Percentiles rank a stretch among this genome's conserved stretches.
Conservation (phyloP, 1,140 invertebrate genomes). For the Trichoplusia ni region DNA sequence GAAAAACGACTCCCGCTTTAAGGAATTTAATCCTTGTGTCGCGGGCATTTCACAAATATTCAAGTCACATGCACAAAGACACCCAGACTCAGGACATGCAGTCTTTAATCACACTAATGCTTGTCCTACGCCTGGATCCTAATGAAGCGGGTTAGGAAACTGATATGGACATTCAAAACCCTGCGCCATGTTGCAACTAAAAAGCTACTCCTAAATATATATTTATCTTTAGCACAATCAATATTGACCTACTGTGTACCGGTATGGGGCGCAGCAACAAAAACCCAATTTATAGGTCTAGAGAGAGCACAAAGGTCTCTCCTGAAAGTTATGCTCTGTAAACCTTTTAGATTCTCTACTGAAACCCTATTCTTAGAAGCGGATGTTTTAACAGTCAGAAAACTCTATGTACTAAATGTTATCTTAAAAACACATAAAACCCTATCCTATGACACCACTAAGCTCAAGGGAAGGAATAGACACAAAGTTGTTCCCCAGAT, state of each 20-base stretch:
- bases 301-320: slow-evolving; percentile 16
- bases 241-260: slow-evolving; percentile 12
- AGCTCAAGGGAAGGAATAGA: neutral
- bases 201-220: slow-evolving; percentile 1
- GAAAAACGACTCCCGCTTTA: no score
- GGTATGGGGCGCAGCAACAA: slow-evolving; percentile 11
- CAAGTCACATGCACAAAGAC: no score
- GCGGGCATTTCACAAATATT: no score
- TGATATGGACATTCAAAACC: slow-evolving; percentile 17
- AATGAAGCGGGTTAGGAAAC: neutral
- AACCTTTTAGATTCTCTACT: slow-evolving; percentile 15
- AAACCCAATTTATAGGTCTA: slow-evolving; percentile 15
- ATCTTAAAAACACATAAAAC: slow-evolving; percentile 16
- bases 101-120: no score
- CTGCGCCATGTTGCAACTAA: slow-evolving; percentile 6
- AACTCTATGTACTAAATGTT: slow-evolving; percentile 1
- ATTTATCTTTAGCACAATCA: slow-evolving; percentile 16
- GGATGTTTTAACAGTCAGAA: slow-evolving; percentile 6
- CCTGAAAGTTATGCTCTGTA: slow-evolving; percentile 15
- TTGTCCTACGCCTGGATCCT: neutral
- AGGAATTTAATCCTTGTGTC: no score
- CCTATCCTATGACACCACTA: neutral
- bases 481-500: neutral
- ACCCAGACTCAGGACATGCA: no score
- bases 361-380: neutral